Conservation (phyloP, 2,113 vertebrate genomes). For the Phasianus colchicus region DNA sequence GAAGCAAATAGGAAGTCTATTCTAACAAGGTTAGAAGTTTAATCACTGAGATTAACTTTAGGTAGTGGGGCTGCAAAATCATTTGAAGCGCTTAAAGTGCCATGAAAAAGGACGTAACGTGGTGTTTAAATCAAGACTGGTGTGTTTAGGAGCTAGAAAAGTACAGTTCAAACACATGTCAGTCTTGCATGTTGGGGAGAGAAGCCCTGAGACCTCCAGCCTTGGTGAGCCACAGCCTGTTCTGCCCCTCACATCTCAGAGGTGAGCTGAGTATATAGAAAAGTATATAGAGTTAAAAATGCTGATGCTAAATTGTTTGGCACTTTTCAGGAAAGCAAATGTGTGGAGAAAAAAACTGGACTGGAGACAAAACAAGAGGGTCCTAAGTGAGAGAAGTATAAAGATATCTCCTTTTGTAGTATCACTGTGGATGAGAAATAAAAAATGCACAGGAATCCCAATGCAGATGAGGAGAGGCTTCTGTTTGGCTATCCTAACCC, state of each 20-base stretch:
- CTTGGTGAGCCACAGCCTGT: background rate
- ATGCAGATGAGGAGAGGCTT: background rate
- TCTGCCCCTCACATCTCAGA: background rate
- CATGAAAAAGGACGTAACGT: background rate
- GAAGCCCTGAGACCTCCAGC: background rate
- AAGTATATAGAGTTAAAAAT: background rate
- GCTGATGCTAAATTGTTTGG: background rate
- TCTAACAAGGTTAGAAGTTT: background rate
- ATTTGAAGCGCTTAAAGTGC: background rate
- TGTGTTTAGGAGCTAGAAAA: rapidly evolving
- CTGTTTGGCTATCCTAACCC: background rate
- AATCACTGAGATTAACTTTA: background rate
- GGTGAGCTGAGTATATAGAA: background rate
- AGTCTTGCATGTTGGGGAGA: background rate
- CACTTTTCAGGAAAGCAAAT: background rate
- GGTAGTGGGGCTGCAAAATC: background rate
- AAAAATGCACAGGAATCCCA: background rate
- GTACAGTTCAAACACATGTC: background rate
- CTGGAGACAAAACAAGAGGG: background rate
- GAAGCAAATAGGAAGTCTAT: background rate
- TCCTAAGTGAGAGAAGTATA: background rate
- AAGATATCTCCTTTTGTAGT: background rate
- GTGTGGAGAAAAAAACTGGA: background rate
- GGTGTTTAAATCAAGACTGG: background rate
- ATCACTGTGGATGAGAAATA: rapidly evolving